These are phyloP conservation scores for Ferdinandea cuprea DNA, from an alignment of 2,888 invertebrate genomes.

Conservation along the genomic window DNA sequence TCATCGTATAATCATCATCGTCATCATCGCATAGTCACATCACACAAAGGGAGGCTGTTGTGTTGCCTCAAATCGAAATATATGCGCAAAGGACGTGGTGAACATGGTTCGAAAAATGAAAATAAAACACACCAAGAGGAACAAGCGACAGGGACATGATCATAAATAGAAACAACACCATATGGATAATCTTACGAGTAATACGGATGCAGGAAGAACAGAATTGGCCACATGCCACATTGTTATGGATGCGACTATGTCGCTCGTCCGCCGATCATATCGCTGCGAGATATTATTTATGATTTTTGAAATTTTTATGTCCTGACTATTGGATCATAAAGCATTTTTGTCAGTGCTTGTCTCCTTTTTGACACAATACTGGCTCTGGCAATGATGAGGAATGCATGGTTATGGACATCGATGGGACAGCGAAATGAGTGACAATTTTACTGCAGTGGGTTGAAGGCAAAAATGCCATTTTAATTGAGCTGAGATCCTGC, in stretches of 20 bases:
- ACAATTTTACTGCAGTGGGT: too few relatives aligned
- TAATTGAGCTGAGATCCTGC: too few relatives aligned
- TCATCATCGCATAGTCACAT: conserved; percentile 63
- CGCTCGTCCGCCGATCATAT: conserved; percentile 42
- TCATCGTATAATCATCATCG: conserved; percentile 56
- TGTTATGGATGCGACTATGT: conserved; percentile 10
- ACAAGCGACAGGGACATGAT: conserved; percentile 7
- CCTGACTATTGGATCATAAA: conserved; percentile 63
- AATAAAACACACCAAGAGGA: conserved; percentile 35
- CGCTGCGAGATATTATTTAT: conserved; percentile 64
- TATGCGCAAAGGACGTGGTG: conserved; percentile 64
- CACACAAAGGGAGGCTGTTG: conserved; percentile 53
- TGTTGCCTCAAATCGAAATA: conserved; percentile 67
- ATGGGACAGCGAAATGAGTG: too few relatives aligned
- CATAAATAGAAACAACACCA: conserved; percentile 30
- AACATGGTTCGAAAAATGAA: conserved; percentile 39
- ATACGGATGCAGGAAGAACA: background rate
- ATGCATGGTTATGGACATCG: too few relatives aligned
- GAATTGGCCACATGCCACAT: conserved; percentile 4
- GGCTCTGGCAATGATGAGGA: too few relatives aligned
- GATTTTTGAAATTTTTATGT: conserved; percentile 58
- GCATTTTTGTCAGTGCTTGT: conserved; percentile 27
- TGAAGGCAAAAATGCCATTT: too few relatives aligned
- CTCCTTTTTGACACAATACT: too few relatives aligned
- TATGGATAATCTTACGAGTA: background rate